Conservation (phyloP, 2,797 vertebrate species). For the Mallotus villosus region DNA sequence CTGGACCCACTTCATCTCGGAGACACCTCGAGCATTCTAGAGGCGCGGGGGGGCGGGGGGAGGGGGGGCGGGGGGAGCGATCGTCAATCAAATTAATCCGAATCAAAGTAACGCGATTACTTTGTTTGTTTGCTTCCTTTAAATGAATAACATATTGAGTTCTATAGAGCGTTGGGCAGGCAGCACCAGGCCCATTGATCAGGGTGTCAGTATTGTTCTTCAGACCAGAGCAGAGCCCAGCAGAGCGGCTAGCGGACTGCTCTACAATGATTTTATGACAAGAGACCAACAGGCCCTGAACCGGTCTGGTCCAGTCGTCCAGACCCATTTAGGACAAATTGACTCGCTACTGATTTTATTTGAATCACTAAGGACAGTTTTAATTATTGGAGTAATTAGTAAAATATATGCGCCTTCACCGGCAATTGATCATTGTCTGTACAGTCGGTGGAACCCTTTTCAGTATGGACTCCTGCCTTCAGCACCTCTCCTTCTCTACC, state of each 20-base stretch:
- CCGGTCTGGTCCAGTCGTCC: conserved; percentile 65
- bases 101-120: no score
- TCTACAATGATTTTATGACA: conserved; percentile 74
- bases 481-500: neutral
- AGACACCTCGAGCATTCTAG: no score
- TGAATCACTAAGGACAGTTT: conserved; percentile 74
- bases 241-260: conserved; percentile 51
- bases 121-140: no score
- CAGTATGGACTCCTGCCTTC: conserved; percentile 59
- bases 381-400: conserved; percentile 77
- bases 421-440: conserved; percentile 73
- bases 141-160: no score
- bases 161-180: no score
- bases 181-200: no score
- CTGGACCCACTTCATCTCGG: no score
- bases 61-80: no score
- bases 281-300: conserved; percentile 62
- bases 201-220: no score
- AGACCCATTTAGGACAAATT: conserved; percentile 67
- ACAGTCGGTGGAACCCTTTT: conserved; percentile 66
- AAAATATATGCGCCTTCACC: conserved; percentile 75
- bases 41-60: no score
- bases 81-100: no score
- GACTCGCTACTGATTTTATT: conserved; percentile 68
- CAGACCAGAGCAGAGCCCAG: no score